These are phyloP conservation scores for Penaeus japonicus DNA, from an alignment of 1,140 invertebrate genomes.

Conservation along the genomic window DNA sequence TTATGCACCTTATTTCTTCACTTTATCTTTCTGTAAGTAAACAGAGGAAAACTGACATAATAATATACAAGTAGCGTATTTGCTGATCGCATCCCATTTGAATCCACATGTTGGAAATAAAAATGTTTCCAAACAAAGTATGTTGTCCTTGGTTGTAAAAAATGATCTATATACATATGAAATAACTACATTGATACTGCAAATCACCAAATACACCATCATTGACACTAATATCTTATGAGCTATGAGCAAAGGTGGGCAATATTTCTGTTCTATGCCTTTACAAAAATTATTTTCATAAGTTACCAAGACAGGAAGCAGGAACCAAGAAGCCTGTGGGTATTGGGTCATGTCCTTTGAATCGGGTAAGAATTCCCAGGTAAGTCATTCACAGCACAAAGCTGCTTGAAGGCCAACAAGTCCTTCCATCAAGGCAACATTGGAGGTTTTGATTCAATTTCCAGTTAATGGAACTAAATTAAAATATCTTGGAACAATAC, in stretches of 20 bases:
- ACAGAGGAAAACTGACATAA: constrained; percentile 18
- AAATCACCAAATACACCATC: constrained; percentile 56
- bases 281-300: not conserved
- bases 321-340: constrained; percentile 24
- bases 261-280: constrained; percentile 15
- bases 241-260: constrained; percentile 56
- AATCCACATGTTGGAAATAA: constrained; percentile 52
- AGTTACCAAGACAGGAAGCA: constrained; percentile 30
- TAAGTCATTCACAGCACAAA: not conserved
- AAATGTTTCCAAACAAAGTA: constrained; percentile 51
- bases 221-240: constrained; percentile 56
- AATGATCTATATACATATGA: constrained; percentile 57
- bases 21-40: not conserved
- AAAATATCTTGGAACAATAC: constrained; percentile 35
- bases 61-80: not conserved
- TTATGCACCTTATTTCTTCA: not conserved
- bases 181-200: constrained; percentile 53
- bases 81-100: constrained; percentile 28
- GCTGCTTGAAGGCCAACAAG: constrained; percentile 19
- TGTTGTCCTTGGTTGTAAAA: constrained; percentile 55
- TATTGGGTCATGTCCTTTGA: not conserved
- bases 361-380: not conserved
- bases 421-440: constrained; percentile 51
- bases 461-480: constrained; percentile 41
- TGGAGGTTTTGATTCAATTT: constrained; percentile 54